These are phyloP conservation scores for Drosophila macrothrix DNA, from an alignment of 2,888 invertebrate genomes.

Conservation along the genomic window DNA sequence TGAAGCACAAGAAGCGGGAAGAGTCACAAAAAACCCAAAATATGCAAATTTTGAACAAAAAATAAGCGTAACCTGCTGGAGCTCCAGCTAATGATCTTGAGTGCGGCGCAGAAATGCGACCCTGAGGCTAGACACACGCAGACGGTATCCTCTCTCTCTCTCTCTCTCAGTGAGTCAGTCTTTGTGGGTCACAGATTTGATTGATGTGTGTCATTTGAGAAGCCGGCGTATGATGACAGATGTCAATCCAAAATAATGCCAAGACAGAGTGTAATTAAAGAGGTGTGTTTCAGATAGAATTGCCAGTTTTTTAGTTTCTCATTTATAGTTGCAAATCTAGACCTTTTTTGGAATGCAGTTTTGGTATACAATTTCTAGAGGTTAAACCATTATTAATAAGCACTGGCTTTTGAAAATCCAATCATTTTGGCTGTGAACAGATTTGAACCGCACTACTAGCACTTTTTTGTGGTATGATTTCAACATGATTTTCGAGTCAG, in stretches of 20 bases:
- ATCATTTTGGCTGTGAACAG: no score
- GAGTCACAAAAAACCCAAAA: slow-evolving; percentile 8
- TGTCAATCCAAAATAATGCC: slow-evolving; percentile 14
- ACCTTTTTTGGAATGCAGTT: not conserved
- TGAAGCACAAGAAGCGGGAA: slow-evolving; percentile 20
- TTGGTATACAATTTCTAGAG: not conserved
- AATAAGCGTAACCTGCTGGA: not conserved
- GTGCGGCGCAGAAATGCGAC: slow-evolving; percentile 11
- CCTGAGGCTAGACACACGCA: slow-evolving; percentile 6
- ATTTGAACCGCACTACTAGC: no score
- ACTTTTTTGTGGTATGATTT: no score
- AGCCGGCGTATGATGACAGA: slow-evolving; percentile 9
- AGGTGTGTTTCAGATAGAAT: not conserved
- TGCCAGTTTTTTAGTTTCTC: not conserved
- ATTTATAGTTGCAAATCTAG: not conserved
- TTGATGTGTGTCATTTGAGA: slow-evolving; percentile 46
- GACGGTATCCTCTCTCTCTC: not conserved
- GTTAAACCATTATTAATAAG: not conserved
- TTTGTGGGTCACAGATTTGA: slow-evolving; percentile 34
- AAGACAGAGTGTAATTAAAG: not conserved
- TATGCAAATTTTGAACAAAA: slow-evolving; percentile 12
- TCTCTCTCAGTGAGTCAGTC: not conserved
- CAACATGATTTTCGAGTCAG: no score
- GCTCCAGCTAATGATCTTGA: slow-evolving; percentile 34
- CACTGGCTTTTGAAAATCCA: not conserved